Evolutionary conservation across 2,888 invertebrate genomes (phyloP), one percentile per base, ranked within the genome.

Genomic region (Ariolimax columbianus): DNA sequence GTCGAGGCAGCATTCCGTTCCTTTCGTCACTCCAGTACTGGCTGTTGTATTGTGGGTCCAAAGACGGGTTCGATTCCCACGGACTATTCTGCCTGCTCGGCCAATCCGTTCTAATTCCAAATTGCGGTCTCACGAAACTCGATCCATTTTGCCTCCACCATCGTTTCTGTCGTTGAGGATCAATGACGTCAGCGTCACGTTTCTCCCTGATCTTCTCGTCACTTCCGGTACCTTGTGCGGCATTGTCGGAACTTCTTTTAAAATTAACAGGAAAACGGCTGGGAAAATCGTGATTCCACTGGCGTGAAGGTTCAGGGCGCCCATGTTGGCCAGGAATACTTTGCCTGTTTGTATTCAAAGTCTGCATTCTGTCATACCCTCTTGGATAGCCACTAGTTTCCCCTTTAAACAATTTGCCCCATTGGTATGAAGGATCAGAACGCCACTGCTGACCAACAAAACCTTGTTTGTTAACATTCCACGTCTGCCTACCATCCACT

Each of bases 131-230:
- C 66, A 40, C 14, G 17, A 26, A 23, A 23, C 47, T 66, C 2
- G 30, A 30, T 14, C 66, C 59, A 36, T 23, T 51, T 30, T 36
- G 30, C 19, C 66, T 3, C 79, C 79, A 79, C 79, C 79, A 79
- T 4, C 79, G 79, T 68, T 79, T 79, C 0, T 40, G 36, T 59
- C 63, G 23, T 30, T 26, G 11, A 0, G 77, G 63, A 9, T n/a
- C n/a, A 26, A 14, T 30, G 11, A 63, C 59, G 40, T 47, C 79
- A 19, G 23, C 47, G 47, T 19, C 47, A 43, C 66, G 66, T 30
- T 79, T 79, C 33, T 30, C n/a, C 43, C 68, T 66, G 17, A 23
- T 43, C 11, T 43, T 1, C 68, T 43, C 75, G 1, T 19, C 19
- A 19, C 23, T 72, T 38, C 0, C 4, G 0, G 26, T 1, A 23